phyloP scores from a whole-genome alignment of 2,797 vertebrate genomes.

The Artibeus lituratus region DNA sequence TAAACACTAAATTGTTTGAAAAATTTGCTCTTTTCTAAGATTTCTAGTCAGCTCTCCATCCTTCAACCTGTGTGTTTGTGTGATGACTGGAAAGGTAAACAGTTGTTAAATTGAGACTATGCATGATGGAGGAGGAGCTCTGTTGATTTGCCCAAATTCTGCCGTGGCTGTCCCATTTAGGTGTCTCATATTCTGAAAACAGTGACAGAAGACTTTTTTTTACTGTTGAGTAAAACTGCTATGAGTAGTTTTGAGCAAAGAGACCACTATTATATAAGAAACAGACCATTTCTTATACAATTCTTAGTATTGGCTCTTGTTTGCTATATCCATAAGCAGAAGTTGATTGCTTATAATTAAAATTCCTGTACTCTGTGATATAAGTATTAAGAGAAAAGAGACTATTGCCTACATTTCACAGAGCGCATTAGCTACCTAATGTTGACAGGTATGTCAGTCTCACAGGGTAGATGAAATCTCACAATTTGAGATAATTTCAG shows the following conservation, averaged over 20 bases:
- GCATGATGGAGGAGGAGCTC: fast-evolving
- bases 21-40: background rate
- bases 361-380: background rate
- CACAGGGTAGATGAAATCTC: background rate
- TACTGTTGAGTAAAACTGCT: background rate
- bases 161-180: background rate
- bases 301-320: background rate
- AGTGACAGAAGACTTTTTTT: background rate
- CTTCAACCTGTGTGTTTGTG: background rate
- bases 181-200: background rate
- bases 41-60: background rate
- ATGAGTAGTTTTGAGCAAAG: too few species aligned
- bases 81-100: background rate
- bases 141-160: background rate
- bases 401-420: background rate
- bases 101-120: background rate
- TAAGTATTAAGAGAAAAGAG: background rate
- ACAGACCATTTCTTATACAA: background rate
- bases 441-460: constrained; percentile 33
- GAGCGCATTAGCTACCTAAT: constrained; percentile 45
- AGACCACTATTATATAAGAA: background rate
- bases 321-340: background rate
- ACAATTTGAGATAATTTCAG: constrained; percentile 23
- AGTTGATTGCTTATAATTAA: constrained; percentile 24
- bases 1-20: background rate